Base-by-base conservation (phyloP, 2,113 vertebrate species). In the Phalacrocorax carbo region DNA sequence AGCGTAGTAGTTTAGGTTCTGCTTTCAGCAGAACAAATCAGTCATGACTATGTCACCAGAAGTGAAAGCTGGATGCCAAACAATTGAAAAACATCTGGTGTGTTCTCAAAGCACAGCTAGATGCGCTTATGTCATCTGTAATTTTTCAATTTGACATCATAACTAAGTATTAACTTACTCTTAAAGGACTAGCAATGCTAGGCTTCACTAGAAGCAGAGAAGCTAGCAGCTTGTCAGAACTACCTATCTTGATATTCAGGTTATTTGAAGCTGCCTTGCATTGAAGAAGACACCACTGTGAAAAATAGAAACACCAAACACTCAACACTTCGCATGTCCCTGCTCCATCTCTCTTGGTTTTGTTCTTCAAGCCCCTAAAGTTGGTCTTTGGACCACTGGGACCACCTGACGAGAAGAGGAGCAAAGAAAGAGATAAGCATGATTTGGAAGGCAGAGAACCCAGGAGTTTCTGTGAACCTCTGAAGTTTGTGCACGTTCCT, bases 111-210 rank as follows among this genome's bases (percentile, higher is more conserved):
- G 49, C 71, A 87, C 49, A 73, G 78, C 54, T 38, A 93, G 61
- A 61, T 80, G 21, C 42, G 34, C 51, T 97, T 80, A 93, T 77
- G 55, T 91, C 78, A 94, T 86, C 75, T 48, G 46, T 51, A 76
- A 87, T 89, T 93, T 94, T 93, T 92, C 86, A 94, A 52, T 86
- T 36, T 93, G 62, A 85, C 81, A 87, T 44, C 62, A 38, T 34
- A 91, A 79, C 61, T 58, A 66, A 89, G 52, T 34, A 82, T 34
- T 69, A 91, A 72, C 34, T 84, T 71, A 75, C 49, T 64, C 77
- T 84, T 87, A 78, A 91, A 93, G 82, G 25, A 72, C 21, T 58
- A 76, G 70, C 32, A 86, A 58, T 8, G 79, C 5, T 22, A 87
- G 54, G 40, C 70, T 69, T 32, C 72, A 55, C 4, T 1, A 3